These are phyloP conservation scores for Drosophila kuntzei DNA, from an alignment of 2,888 invertebrate genomes.

Conservation along the genomic window DNA sequence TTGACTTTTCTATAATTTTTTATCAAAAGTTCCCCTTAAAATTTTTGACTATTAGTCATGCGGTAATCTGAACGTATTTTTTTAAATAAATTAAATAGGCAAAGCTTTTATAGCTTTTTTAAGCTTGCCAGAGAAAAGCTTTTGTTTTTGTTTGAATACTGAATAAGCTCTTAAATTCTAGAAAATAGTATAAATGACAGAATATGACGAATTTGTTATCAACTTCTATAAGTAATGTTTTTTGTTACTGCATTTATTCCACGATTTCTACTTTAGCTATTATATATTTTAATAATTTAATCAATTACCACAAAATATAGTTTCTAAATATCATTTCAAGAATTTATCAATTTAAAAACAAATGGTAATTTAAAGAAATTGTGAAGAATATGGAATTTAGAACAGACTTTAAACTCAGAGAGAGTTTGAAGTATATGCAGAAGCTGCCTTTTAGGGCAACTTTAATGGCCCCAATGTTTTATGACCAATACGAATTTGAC, in stretches of 20 bases:
- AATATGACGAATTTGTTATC: neutral
- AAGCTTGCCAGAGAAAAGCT: neutral
- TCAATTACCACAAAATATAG: too few species aligned
- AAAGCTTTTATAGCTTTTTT: constrained; percentile 6
- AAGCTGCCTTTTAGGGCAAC: neutral
- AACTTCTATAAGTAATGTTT: neutral
- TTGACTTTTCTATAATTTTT: too few species aligned
- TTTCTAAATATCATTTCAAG: too few species aligned
- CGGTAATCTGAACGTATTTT: neutral
- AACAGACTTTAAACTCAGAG: neutral
- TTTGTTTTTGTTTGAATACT: neutral
- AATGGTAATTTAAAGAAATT: neutral
- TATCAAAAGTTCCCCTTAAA: neutral
- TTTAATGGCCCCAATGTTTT: neutral
- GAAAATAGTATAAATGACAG: too few species aligned
- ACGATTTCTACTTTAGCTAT: neutral
- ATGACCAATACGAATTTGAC: neutral
- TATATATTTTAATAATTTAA: too few species aligned
- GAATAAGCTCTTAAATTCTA: neutral
- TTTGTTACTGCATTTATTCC: neutral
- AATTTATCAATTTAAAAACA: neutral
- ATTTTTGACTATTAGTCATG: neutral
- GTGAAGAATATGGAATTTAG: neutral
- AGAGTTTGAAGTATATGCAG: neutral
- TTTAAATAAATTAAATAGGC: constrained; percentile 14